phyloP scores from a whole-genome alignment of 2,888 invertebrate species.

The Cephus spinipes region DNA sequence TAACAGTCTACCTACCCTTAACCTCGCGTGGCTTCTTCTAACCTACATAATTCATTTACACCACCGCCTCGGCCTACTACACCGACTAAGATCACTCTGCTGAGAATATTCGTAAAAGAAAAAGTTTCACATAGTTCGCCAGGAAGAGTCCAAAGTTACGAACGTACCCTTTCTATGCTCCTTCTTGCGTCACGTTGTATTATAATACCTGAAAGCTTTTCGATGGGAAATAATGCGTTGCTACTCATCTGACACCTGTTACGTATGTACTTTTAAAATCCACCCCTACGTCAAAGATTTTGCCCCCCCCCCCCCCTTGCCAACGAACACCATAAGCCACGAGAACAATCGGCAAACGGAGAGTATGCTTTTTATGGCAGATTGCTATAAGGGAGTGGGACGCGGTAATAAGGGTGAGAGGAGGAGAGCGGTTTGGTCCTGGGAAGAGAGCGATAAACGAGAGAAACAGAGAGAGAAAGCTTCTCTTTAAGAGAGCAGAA shows the following conservation, averaged over 20 bases:
- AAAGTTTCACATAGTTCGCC: not conserved
- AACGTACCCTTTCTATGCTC: not conserved
- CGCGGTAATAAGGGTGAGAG: not conserved
- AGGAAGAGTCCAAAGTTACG: not conserved
- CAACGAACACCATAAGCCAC: not conserved
- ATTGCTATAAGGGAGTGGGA: not conserved
- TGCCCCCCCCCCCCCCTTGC: not conserved
- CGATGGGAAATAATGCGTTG: not conserved
- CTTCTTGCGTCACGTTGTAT: not conserved
- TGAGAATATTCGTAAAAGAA: not conserved
- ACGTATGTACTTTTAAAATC: constrained; percentile 5
- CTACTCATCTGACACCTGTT: constrained; percentile 19
- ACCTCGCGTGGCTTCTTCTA: constrained; percentile 24
- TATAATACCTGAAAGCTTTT: not conserved
- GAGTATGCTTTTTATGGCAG: not conserved
- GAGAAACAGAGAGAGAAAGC: not conserved
- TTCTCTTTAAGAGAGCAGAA: not conserved
- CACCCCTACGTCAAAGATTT: not conserved
- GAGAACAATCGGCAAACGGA: not conserved
- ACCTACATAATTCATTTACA: constrained; percentile 35
- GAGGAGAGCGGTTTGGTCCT: not conserved
- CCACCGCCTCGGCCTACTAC: constrained; percentile 16
- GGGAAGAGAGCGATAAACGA: constrained; percentile 22
- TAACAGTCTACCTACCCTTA: constrained; percentile 23
- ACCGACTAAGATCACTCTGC: constrained; percentile 20